A percentile compares a stretch with the other conserved stretches of the same genome.
Conservation (phyloP, 2,797 vertebrate species). For the Margarornis squamiger region DNA sequence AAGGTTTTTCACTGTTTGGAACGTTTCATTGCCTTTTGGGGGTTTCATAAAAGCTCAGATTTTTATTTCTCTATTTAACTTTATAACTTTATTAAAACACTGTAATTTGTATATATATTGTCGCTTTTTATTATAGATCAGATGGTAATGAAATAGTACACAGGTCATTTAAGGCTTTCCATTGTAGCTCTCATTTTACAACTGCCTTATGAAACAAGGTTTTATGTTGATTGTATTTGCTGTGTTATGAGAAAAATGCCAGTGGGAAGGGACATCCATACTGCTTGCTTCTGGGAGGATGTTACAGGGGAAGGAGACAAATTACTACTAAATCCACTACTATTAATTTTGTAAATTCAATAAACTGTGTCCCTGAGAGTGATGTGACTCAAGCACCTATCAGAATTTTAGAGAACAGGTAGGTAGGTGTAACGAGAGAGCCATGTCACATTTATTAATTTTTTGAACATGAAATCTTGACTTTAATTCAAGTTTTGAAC, state of each 20-base stretch:
- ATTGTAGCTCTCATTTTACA: slow-evolving; percentile 15
- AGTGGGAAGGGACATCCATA: neutral
- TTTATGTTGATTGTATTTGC: slow-evolving; percentile 6
- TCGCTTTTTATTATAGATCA: slow-evolving; percentile 9
- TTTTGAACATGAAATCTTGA: neutral
- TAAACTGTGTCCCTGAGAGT: neutral
- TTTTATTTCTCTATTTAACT: slow-evolving; percentile 43
- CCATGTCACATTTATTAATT: neutral
- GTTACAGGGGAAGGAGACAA: neutral
- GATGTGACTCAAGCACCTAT: neutral
- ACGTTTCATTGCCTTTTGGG: slow-evolving; percentile 46
- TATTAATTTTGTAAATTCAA: neutral
- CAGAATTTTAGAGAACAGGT: neutral
- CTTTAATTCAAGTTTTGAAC: neutral
- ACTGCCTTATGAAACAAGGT: neutral
- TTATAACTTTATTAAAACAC: slow-evolving; percentile 50
- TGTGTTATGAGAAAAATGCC: neutral
- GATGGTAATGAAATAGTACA: slow-evolving; percentile 39
- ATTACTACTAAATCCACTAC: neutral
- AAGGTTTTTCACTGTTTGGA: slow-evolving; percentile 19
- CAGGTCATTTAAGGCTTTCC: slow-evolving; percentile 10
- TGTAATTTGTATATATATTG: neutral
- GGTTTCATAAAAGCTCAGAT: neutral
- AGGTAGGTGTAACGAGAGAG: neutral
- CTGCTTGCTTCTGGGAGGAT: neutral